Conservation (phyloP, 2,113 vertebrate species). For the Delphinus delphis region DNA sequence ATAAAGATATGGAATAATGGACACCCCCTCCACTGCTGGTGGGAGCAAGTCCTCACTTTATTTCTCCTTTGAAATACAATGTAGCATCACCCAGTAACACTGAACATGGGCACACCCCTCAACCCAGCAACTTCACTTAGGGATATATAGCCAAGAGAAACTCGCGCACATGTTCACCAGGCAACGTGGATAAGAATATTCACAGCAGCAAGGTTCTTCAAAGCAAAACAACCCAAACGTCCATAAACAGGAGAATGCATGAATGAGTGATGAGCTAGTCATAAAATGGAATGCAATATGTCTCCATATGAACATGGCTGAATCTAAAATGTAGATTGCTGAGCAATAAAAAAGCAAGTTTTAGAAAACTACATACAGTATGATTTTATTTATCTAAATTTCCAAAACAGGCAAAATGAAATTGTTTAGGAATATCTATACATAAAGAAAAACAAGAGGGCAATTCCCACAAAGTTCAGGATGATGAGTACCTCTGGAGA, state of each 20-base stretch:
- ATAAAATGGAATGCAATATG: background rate
- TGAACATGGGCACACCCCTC: background rate
- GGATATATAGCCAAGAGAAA: background rate
- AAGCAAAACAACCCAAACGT: background rate
- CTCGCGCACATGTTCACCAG: background rate
- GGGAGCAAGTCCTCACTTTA: background rate
- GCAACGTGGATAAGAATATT: background rate
- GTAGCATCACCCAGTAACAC: background rate
- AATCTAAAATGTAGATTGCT: background rate
- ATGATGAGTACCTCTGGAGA: background rate
- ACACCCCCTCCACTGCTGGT: background rate
- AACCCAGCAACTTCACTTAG: background rate
- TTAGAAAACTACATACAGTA: background rate
- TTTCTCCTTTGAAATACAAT: background rate
- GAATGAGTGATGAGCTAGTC: background rate
- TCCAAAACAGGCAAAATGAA: background rate
- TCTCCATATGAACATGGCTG: background rate
- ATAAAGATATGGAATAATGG: background rate
- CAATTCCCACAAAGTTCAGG: background rate
- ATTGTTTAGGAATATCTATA: background rate
- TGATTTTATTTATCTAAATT: slow-evolving; percentile 12
- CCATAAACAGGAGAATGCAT: background rate
- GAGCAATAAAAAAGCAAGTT: background rate
- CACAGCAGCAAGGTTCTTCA: background rate
- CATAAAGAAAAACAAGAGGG: background rate